Base-by-base conservation (phyloP, 2,113 vertebrate genomes). In the Hemibagrus wyckioides region DNA sequence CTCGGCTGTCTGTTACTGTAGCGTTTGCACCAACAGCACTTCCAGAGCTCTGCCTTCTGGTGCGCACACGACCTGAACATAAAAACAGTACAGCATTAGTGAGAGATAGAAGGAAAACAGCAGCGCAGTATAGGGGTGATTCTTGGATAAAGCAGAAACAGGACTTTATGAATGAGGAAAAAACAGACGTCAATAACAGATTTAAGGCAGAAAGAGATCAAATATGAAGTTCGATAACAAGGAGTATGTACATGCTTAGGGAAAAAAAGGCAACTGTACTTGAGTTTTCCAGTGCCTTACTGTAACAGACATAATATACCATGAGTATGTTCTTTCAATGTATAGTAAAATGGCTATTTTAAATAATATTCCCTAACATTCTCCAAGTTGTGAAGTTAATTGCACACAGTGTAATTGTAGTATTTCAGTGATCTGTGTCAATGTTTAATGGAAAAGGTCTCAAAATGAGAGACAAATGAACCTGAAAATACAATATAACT, bases 11-110 rank as follows among this genome's bases (percentile, higher is more conserved):
- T 6, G 96, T 94, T 85, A 97, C 95, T 0, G 95, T 94, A 0
- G 96, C 91, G 88, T 94, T 95, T 75, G 96, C 92, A 0, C 95
- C 96, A 8, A 95, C 96, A 88, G 95, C 89, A n/a, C 96, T 99
- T 91, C 97, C 97, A 0, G 98, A 97, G 92, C 97, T 99, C 63
- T 97, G 97, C 4, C 98, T 95, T 92, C 98, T 94, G 0, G 98
- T 98, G 41, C 98, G 97, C 77, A 99, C 97, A 1, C 98, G 98
- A 91, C 98, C 98, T 99, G 93, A 7, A 83, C 13, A 57, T 0
- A 63, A 73, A 39, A 69, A 76, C 36, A 15, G 59, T 44, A 82
- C 15, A 21, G 52, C 19, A 56, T 33, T 2, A 65, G 11, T 79
- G 9, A 84, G 44, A 36, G 48, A 83, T 28, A 54, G 52, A 10